These are phyloP conservation scores for Lasioglossum pauxillum DNA, from an alignment of 2,888 invertebrate genomes.

Conservation along the genomic window DNA sequence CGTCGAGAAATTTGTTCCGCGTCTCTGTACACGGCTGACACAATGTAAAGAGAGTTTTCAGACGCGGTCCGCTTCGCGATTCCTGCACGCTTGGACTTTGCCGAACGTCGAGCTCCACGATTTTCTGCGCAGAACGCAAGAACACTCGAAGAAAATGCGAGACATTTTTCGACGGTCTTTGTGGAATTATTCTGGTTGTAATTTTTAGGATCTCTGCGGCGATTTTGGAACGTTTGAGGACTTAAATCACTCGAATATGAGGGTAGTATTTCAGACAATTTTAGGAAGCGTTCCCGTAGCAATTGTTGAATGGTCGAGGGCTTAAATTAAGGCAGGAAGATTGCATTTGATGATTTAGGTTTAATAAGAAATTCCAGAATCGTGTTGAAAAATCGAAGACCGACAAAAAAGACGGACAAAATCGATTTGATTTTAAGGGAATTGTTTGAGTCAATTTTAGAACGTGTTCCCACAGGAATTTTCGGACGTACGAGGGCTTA, in stretches of 20 bases:
- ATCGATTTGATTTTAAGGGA: no score
- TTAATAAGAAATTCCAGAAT: no score
- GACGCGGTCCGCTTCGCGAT: not conserved
- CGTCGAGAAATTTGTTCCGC: constrained; percentile 43
- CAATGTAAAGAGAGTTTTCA: constrained; percentile 12
- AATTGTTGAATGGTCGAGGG: no score
- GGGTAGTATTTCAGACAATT: no score
- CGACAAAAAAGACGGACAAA: no score
- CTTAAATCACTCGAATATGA: not conserved
- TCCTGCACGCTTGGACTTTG: not conserved
- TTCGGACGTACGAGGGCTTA: no score
- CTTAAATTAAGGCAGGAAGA: no score
- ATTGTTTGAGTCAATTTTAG: no score
- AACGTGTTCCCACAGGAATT: no score
- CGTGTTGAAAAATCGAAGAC: no score
- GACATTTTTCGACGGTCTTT: not conserved
- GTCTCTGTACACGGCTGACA: constrained; percentile 4
- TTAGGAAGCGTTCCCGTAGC: no score
- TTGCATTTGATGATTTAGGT: no score
- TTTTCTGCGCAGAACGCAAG: not conserved
- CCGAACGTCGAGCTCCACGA: not conserved
- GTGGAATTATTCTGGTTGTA: not conserved
- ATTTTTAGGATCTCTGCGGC: not conserved
- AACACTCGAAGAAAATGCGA: not conserved
- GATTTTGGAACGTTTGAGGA: not conserved